Evolutionary conservation across 2,888 invertebrate genomes (phyloP), one percentile per base, ranked within the genome.

Genomic region (Cremastinae sp.): DNA sequence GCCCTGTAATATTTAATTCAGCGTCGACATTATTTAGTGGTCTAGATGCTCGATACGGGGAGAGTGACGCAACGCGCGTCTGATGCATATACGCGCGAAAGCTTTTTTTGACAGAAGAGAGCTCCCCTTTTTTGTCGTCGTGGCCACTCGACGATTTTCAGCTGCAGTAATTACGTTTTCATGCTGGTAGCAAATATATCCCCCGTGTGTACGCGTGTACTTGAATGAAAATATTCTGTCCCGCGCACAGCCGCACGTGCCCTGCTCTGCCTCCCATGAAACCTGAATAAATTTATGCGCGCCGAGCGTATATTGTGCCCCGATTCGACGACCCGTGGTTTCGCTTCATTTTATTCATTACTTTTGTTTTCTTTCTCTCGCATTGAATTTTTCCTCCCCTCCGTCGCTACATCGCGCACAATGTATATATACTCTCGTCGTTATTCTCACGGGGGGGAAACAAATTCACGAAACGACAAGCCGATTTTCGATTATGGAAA

Each of bases 141-240:
- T 38, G 53, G 41, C 56, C 49, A 53, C 70, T 53, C 61, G 58
- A 59, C 28, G 16, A 58, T 53, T 70, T 70, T 28, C 9, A 53
- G 61, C 54, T 18, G 28, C 22, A 34, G 12, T 53, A 53, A 54
- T 54, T 62, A 43, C 34, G 43, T 12, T 34, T 61, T 61, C 43
- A 70, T 61, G 53, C 70, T 70, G 70, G 61, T 61, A 54, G 34
- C 12, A 28, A 36, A 12, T 47, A 45, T 22, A 14, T 16, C 38
- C 14, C 4, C 16, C 8, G 3, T 12, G 10, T 20, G 16, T 38
- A 1, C 51, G 8, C 53, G 12, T 54, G 38, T 45, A 66, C 54
- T 41, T 9, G 61, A 70, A 70, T 34, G 41, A 53, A n/a, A 53
- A 70, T 16, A 53, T 69, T 69, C 54, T 59, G 16, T 9, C 51